Evolutionary conservation across 2,888 invertebrate genomes (phyloP), one percentile per base, ranked within the genome.

Genomic region (Bellardia bayeri): DNA sequence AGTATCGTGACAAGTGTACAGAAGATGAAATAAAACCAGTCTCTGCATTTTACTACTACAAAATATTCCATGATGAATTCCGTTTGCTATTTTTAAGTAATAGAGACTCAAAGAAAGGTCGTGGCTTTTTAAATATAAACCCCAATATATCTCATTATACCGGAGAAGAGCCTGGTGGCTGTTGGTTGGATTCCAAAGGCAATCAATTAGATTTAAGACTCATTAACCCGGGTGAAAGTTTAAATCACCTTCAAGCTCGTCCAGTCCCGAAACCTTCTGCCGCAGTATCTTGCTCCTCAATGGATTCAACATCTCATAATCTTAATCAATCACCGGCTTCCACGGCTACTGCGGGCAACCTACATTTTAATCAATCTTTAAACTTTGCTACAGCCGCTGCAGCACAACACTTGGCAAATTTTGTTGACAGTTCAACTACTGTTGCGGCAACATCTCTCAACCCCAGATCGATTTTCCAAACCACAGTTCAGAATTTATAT

Each of bases 131-230:
- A 23, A 88, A 88, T 75, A 79, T 78, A 1, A 90, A 89, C 83
- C 86, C 87, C 16, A 90, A 89, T 76, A 80, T 89, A 66, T 89
- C 90, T 11, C 86, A 88, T 14, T 90, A 87, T 69, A 89, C 89
- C 0, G 90, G 90, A 8, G 89, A 89, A 49, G 90, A 90, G 30
- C 86, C 86, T 9, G 90, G 90, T 5, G 89, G 89, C n/a, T 89
- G 78, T 75, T 90, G 89, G 89, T 23, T 82, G n/a, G 82, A 86
- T 49, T 54, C 45, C 2, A 86, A 79, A 40, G 82, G 86, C 30
- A 82, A 86, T 54, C 66, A 49, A 13, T 71, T 86, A 30, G 78
- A 86, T 56, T 16, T 82, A 33, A 51, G 54, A 37, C 45, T 51
- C 0, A 37, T 68, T 23, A 82, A 82, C 54, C 86, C 81, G 1